Evolutionary conservation across 1,140 invertebrate species (phyloP).

Genomic region (Vollenhovia emeryi): DNA sequence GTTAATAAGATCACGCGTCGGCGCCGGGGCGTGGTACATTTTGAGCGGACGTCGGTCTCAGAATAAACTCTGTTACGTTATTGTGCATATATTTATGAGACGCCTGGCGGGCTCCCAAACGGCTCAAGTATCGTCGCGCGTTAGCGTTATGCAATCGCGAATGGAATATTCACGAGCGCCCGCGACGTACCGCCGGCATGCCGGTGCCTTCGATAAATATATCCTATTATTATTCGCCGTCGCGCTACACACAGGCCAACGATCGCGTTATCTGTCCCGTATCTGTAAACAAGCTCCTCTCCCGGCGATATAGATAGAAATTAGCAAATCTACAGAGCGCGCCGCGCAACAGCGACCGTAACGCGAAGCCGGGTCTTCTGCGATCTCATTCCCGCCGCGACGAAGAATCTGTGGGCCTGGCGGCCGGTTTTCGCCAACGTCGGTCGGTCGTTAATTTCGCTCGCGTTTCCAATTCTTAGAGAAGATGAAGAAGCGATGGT

Average conservation of each 20-base stretch:
- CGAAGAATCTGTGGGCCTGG: conserved; percentile 13
- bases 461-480: background rate
- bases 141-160: conserved; percentile 62
- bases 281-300: conserved; percentile 24
- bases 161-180: conserved; percentile 24
- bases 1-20: conserved; percentile 48
- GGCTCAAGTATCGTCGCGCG: conserved; percentile 58
- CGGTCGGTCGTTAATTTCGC: background rate
- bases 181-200: background rate
- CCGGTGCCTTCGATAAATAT: background rate
- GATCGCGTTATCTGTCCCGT: conserved; percentile 29
- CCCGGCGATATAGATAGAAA: conserved; percentile 25
- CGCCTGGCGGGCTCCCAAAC: conserved; percentile 66
- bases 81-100: conserved; percentile 72
- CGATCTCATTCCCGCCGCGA: conserved; percentile 49
- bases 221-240: conserved; percentile 2
- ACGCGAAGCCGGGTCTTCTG: background rate
- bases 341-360: no score
- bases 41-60: conserved; percentile 52
- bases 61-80: conserved; percentile 72
- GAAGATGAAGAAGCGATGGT: background rate
- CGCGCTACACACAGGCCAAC: conserved; percentile 26
- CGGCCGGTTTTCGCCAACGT: conserved; percentile 27
- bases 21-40: conserved; percentile 27
- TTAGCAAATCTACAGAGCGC: background rate